Evolutionary conservation across 1,140 invertebrate species (phyloP).

Genomic region (Odontomachus brunneus): DNA sequence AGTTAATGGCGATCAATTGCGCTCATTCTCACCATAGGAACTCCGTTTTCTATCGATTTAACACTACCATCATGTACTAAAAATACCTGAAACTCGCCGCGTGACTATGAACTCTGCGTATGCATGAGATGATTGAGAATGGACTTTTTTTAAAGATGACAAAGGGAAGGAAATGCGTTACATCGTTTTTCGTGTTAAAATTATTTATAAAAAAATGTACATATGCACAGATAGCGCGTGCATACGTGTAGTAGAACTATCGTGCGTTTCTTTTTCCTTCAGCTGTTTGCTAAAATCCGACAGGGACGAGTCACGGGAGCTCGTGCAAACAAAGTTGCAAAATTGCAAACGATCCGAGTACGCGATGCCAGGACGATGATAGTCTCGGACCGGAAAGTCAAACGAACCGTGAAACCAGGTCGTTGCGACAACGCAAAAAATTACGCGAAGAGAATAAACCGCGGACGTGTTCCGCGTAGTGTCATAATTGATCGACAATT

Average conservation of each 20-base stretch:
- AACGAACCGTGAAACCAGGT: constrained; percentile 83
- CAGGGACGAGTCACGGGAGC: neutral
- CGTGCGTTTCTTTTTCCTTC: neutral
- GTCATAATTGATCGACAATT: constrained; percentile 49
- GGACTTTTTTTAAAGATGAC: neutral
- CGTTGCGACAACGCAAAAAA: constrained; percentile 69
- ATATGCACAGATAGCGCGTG: neutral
- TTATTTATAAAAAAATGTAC: too few species aligned
- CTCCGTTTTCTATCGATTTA: constrained; percentile 81
- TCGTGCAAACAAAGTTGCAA: constrained; percentile 26
- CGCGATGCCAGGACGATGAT: constrained; percentile 62
- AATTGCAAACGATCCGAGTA: constrained; percentile 54
- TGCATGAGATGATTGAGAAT: constrained; percentile 2
- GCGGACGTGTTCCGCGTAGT: neutral
- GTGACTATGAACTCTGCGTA: constrained; percentile 26
- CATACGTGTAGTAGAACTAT: neutral
- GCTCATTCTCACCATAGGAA: constrained; percentile 80
- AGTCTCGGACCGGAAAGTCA: constrained; percentile 82
- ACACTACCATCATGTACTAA: constrained; percentile 77
- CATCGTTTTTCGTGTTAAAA: neutral
- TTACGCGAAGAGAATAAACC: constrained; percentile 31
- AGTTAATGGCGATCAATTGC: constrained; percentile 70
- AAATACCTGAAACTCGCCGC: constrained; percentile 70
- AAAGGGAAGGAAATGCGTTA: constrained; percentile 27
- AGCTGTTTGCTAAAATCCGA: neutral